Percentiles rank a stretch among this genome's conserved stretches.
These are phyloP conservation scores for Antrozous pallidus DNA, from an alignment of 2,797 vertebrate species.

Conservation along the genomic window DNA sequence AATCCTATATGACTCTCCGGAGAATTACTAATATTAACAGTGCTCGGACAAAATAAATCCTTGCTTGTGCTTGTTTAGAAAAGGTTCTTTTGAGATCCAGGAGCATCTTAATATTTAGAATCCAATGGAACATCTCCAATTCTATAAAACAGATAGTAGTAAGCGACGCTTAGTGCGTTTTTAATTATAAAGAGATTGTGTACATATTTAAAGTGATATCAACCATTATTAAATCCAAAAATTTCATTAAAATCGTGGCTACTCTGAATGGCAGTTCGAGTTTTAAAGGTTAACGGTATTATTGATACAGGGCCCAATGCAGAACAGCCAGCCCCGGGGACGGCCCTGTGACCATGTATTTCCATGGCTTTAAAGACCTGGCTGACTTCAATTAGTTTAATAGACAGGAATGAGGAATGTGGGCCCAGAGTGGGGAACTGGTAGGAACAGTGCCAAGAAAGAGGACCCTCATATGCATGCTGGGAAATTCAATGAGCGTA, in stretches of 20 bases:
- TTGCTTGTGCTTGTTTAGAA: conserved; percentile 49
- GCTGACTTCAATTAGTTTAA: neutral
- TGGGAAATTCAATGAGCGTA: too few species aligned
- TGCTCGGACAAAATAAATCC: conserved; percentile 44
- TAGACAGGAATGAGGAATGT: neutral
- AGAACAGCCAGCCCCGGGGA: neutral
- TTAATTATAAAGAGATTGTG: conserved; percentile 68
- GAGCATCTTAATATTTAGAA: conserved; percentile 60
- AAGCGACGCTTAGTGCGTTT: conserved; percentile 52
- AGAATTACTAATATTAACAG: conserved; percentile 43
- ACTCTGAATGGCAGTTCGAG: conserved; percentile 62
- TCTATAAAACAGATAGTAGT: conserved; percentile 55
- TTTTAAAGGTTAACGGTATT: conserved; percentile 19
- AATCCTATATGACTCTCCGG: conserved; percentile 19
- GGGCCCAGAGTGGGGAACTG: neutral
- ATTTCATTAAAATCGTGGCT: conserved; percentile 59
- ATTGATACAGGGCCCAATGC: neutral
- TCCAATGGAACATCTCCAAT: conserved; percentile 33
- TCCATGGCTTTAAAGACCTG: neutral
- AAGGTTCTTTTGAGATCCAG: conserved; percentile 18
- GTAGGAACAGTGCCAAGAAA: neutral
- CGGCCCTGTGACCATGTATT: neutral
- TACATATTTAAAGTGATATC: conserved; percentile 63
- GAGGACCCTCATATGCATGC: neutral
- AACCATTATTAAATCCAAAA: conserved; percentile 62